These are phyloP conservation scores for Pseudomyrmex dendroicus DNA, from an alignment of 1,140 invertebrate species.

Conservation along the genomic window DNA sequence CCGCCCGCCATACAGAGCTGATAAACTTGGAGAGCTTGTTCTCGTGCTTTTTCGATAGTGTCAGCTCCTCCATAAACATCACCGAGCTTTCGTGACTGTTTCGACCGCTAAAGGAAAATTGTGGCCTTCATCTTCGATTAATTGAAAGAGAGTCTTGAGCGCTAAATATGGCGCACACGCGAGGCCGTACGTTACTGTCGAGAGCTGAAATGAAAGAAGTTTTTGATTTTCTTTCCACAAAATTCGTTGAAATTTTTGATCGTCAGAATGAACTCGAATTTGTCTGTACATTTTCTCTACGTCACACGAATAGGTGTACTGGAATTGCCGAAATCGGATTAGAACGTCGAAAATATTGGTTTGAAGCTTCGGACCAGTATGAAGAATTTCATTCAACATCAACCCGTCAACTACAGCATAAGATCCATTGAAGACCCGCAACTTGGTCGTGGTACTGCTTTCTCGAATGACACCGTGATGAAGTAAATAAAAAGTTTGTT, in stretches of 20 bases:
- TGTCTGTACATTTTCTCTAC: conserved; percentile 23
- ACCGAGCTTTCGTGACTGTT: not conserved
- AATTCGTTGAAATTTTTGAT: not conserved
- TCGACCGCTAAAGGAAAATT: not conserved
- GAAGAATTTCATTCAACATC: conserved; percentile 1
- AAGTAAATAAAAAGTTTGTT: not conserved
- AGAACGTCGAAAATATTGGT: not conserved
- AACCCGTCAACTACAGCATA: no score
- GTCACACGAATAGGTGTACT: not conserved
- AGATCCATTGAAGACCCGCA: conserved; percentile 14
- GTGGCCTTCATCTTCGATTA: not conserved
- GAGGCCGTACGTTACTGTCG: not conserved
- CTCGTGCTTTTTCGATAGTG: not conserved
- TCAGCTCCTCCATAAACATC: not conserved
- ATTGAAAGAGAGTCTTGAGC: not conserved
- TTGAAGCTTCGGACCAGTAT: not conserved
- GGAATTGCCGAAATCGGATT: not conserved
- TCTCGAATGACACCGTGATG: not conserved
- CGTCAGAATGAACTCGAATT: not conserved
- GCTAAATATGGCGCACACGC: not conserved
- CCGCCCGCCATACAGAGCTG: conserved; percentile 7
- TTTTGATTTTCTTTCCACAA: not conserved
- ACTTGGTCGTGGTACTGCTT: not conserved
- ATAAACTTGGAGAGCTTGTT: not conserved
- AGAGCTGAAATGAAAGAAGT: not conserved